A percentile compares a stretch with the other conserved stretches of the same genome.
Conservation (phyloP, 35 echinoderm and acorn worm species). For the Hemicentrotus pulcherrimus region DNA sequence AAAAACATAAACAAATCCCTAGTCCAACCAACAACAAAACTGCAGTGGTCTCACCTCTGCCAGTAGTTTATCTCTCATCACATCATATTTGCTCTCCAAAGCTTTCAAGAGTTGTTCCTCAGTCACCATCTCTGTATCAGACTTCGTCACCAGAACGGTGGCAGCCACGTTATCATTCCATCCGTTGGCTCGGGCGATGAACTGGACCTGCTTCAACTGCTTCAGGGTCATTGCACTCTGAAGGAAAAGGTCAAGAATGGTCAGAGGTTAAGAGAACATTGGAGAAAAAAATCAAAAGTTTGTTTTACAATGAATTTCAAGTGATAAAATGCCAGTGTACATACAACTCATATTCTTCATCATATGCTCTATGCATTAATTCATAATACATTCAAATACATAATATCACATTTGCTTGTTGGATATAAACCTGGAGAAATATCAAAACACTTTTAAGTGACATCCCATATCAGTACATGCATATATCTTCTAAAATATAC, state of each 20-base stretch:
- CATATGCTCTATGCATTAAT: no score
- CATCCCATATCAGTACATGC: no score
- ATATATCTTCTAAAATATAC: no score
- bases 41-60: constrained; percentile 65
- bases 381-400: no score
- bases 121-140: constrained; percentile 67
- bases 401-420: no score
- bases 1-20: background rate
- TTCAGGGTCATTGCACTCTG: constrained; percentile 77
- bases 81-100: constrained; percentile 94
- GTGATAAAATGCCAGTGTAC: no score
- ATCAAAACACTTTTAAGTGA: no score
- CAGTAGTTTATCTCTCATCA: constrained; percentile 87
- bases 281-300: no score
- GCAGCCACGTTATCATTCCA: constrained; percentile 95
- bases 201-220: constrained; percentile 92
- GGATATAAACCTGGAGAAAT: no score
- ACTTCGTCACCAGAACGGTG: constrained; percentile 72
- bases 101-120: constrained; percentile 87
- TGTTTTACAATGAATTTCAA: no score
- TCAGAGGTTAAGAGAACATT: background rate
- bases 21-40: background rate
- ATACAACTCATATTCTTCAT: no score
- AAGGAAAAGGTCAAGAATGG: background rate
- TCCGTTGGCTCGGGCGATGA: constrained; percentile 75